phyloP scores from a whole-genome alignment of 1,140 invertebrate genomes.

The Drosophila lacteicornis region DNA sequence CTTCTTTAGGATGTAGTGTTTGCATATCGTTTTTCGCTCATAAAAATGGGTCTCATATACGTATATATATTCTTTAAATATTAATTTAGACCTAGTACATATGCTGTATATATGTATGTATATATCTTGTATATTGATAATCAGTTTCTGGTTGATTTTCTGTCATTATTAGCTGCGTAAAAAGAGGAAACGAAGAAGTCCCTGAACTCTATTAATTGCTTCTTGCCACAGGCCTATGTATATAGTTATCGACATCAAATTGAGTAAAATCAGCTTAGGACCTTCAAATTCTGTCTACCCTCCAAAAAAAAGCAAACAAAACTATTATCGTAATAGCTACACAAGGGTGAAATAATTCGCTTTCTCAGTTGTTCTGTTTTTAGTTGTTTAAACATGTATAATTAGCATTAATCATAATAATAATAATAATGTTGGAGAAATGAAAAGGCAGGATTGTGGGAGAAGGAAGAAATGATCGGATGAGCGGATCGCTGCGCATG shows the following conservation, averaged over 20 bases:
- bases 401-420: constrained; percentile 63
- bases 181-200: constrained; percentile 38
- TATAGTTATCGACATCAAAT: constrained; percentile 14
- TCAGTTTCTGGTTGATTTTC: constrained; percentile 54
- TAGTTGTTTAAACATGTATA: constrained; percentile 51
- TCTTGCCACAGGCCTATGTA: constrained; percentile 22
- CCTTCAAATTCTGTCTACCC: constrained; percentile 4
- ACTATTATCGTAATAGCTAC: constrained; percentile 21
- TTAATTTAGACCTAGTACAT: constrained; percentile 73
- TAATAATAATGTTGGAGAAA: constrained; percentile 58
- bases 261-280: constrained; percentile 10
- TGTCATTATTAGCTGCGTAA: constrained; percentile 25
- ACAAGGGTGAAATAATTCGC: constrained; percentile 33
- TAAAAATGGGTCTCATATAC: constrained; percentile 35
- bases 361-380: constrained; percentile 31
- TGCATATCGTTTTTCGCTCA: constrained; percentile 14
- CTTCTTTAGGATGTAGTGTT: constrained; percentile 26
- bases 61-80: constrained; percentile 64
- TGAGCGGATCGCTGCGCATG: constrained; percentile 9
- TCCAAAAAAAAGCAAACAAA: constrained; percentile 16
- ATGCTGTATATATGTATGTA: constrained; percentile 44
- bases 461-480: constrained; percentile 29
- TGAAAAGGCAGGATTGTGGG: constrained; percentile 42
- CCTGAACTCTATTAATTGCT: constrained; percentile 57
- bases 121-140: constrained; percentile 65